Evolutionary conservation across 2,888 invertebrate genomes (phyloP), one percentile per base, ranked within the genome.

Genomic region (Drosophila kanekoi): DNA sequence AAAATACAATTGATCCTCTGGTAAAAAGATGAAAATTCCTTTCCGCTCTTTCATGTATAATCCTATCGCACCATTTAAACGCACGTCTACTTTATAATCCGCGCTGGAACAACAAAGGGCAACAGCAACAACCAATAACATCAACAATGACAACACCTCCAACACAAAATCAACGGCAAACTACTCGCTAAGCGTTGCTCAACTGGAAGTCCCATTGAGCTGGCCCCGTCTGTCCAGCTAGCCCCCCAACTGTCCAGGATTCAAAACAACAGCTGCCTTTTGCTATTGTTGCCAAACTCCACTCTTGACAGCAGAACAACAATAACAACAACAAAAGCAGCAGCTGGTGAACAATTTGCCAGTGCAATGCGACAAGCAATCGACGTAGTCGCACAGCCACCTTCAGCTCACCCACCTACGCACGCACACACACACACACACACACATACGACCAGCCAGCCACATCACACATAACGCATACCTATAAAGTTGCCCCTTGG

Each of bases 261-360:
- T 41, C 54, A 66, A 74, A 66, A 66, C 71, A 60, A 47, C 59
- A 54, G 67, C 57, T 75, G 60, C 75, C 67, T 40, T 54, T 63
- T 72, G 75, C 68, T 60, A 63, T 75, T 72, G 75, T 75, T 72
- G 60, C 53, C 35, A 63, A 60, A 71, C 71, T 60, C 45, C 44
- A 38, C 58, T 71, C 71, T 66, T 61, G 58, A 65, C 61, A 49
- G 40, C 52, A 65, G 49, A 69, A 61, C 63, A 79, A 63, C 60
- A 66, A 37, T 18, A 59, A 40, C 43, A 59, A 41, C 59, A 69
- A 52, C 35, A 70, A 57, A 16, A 72, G 48, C 57, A 76, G 56
- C 67, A 64, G 51, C 53, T 45, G 57, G 65, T 58, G 10, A 69
- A 79, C 85, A 82, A 84, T 82, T 84, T 84, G 80, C 79, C 80